Evolutionary conservation across 1,140 invertebrate species (phyloP).

Genomic region (Gryllus bimaculatus): DNA sequence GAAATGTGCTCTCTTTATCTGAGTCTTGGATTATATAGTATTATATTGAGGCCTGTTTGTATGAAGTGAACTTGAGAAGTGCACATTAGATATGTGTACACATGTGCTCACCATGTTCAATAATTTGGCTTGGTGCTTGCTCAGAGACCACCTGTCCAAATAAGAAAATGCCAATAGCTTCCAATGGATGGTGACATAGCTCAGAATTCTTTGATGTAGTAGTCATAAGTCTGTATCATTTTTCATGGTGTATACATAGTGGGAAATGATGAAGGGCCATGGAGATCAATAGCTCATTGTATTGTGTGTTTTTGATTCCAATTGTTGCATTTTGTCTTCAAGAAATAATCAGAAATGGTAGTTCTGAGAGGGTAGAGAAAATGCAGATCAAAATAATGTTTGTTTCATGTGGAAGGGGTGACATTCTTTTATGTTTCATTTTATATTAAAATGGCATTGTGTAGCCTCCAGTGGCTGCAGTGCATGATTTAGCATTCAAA

Average conservation of each 20-base stretch:
- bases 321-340: not conserved
- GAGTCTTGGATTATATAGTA: not conserved
- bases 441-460: too few relatives aligned
- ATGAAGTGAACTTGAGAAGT: not conserved
- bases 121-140: not conserved
- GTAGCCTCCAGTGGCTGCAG: too few relatives aligned
- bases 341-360: not conserved
- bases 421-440: too few relatives aligned
- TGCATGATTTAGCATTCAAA: too few relatives aligned
- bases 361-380: not conserved
- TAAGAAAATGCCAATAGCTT: not conserved
- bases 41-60: not conserved
- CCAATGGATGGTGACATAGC: not conserved
- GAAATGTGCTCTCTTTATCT: not conserved
- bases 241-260: not conserved
- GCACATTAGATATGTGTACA: not conserved
- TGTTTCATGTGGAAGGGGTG: not conserved
- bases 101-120: not conserved
- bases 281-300: not conserved
- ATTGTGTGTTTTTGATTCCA: conserved; percentile 5
- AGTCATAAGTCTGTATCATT: not conserved
- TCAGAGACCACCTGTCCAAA: not conserved
- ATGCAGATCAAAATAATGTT: not conserved
- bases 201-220: conserved; percentile 5
- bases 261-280: not conserved